phyloP scores from a whole-genome alignment of 2,113 vertebrate genomes.

The Martes martes region DNA sequence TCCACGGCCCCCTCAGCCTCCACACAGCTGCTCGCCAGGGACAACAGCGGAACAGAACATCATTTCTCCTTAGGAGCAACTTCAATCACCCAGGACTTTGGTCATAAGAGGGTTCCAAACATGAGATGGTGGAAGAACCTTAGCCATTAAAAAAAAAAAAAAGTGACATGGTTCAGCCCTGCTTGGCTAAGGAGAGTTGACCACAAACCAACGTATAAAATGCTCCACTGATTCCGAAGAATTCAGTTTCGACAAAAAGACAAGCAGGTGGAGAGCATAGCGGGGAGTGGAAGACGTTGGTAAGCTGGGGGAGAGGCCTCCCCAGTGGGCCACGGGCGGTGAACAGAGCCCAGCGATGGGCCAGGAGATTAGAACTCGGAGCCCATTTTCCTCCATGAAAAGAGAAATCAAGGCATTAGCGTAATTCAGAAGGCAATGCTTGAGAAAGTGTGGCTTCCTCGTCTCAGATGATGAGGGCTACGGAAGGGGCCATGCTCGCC shows the following conservation, averaged over 20 bases:
- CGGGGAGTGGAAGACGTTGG: fast-evolving
- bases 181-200: background rate
- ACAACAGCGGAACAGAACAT: fast-evolving
- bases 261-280: background rate
- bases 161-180: background rate
- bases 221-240: background rate
- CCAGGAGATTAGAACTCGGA: background rate
- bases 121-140: background rate
- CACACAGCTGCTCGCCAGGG: background rate
- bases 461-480: background rate
- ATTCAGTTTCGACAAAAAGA: background rate
- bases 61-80: background rate
- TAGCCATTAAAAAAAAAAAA: background rate
- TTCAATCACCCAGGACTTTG: background rate
- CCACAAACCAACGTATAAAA: background rate
- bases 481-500: fast-evolving
- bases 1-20: fast-evolving
- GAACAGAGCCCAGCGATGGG: background rate
- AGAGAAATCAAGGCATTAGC: background rate
- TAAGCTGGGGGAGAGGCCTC: no score
- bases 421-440: background rate
- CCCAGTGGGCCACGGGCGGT: background rate
- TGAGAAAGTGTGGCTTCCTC: background rate
- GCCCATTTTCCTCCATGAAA: background rate
- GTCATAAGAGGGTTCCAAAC: background rate